Evolutionary conservation across 1,140 invertebrate genomes (phyloP).

Genomic region (Lucilia sericata): DNA sequence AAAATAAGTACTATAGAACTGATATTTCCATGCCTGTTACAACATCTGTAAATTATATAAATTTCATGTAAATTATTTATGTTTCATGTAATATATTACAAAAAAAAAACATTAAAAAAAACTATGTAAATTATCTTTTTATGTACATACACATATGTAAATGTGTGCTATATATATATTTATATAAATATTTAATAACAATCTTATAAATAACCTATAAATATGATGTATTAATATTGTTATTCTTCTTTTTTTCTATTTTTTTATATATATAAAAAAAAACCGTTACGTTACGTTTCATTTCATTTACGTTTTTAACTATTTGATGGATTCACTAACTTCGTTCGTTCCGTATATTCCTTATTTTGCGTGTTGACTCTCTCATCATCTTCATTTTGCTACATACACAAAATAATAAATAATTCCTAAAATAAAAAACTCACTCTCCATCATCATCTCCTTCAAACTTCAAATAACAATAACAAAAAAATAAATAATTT

Average conservation of each 20-base stretch:
- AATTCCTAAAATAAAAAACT: constrained; percentile 12
- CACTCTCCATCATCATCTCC: constrained; percentile 28
- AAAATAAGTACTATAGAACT: too few relatives aligned
- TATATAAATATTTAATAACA: too few relatives aligned
- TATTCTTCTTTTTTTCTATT: not conserved
- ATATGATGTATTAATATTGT: not conserved
- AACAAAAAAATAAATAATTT: constrained; percentile 14
- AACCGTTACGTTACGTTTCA: constrained; percentile 5
- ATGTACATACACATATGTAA: too few relatives aligned
- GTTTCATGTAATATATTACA: too few relatives aligned
- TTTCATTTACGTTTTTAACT: constrained; percentile 16
- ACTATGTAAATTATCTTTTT: too few relatives aligned
- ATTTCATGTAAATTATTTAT: too few relatives aligned
- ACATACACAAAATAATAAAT: constrained; percentile 23
- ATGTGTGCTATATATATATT: too few relatives aligned
- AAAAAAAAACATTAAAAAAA: too few relatives aligned
- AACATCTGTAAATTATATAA: too few relatives aligned
- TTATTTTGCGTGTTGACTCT: constrained; percentile 45
- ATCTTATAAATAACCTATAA: not conserved
- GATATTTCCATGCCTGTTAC: too few relatives aligned
- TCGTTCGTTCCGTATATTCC: too few relatives aligned
- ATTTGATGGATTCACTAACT: constrained; percentile 19
- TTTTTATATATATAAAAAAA: not conserved
- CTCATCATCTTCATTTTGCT: constrained; percentile 39
- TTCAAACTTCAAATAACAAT: constrained; percentile 37